Base-by-base conservation (phyloP, 1,140 invertebrate genomes). In the Globodera ellingtonae region DNA sequence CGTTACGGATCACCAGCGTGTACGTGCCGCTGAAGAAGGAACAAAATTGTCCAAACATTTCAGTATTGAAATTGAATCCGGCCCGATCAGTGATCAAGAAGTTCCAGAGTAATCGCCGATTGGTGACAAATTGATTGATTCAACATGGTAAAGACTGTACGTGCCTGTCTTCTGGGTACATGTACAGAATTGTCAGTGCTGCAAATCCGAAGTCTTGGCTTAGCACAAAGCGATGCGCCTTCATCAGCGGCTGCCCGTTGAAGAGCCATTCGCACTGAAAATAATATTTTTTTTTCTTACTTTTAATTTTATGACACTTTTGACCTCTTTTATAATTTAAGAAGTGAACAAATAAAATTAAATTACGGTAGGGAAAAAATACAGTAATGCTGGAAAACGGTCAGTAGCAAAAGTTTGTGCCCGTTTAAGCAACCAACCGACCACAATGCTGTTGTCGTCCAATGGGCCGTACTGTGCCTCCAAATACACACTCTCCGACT, bases 181-280 rank as follows among this genome's bases (percentile, higher is more conserved):
- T 93, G 89, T 97, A 97, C 10, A 97, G 91, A 86, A 98, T 94
- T 90, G 97, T 95, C 75, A 98, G 91, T 71, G 95, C 94, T 59
- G 97, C 95, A 89, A 96, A 97, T 50, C 95, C 95, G 90, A 98
- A 97, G 88, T 98, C 95, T 90, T 97, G 94, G 44, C 79, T 86
- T 3, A 82, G 71, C 4, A 84, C 88, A 74, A 88, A 88, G 10
- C 88, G 82, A 72, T 86, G 85, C 21, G 84, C 88, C 52, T 86
- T 83, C 82, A 80, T 84, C 74, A 88, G 75, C 47, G 87, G 87
- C 24, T 81, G 78, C n/a, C 84, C 87, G 77, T 88, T 88, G 72
- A 89, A 82, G 7, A 86, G 80, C 87, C 87, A 88, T 83, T 88
- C 87, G 75, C 86, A 83, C 82, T 87, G 72, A 79, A 87, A 72